Evolutionary conservation across 2,888 invertebrate species (phyloP).

Genomic region (Nomada ferruginata): DNA sequence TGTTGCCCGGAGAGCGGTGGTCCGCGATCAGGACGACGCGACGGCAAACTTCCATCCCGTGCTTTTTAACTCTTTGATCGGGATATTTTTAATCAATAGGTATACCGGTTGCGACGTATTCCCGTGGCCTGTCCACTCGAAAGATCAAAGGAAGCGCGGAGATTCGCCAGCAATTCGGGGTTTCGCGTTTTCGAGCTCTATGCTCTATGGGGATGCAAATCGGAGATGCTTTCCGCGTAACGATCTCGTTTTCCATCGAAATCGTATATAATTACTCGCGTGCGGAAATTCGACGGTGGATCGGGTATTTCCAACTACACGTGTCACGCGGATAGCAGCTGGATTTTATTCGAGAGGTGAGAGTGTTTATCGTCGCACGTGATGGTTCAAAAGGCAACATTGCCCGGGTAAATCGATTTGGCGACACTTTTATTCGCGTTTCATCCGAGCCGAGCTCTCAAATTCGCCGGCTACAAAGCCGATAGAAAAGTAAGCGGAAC

Average conservation of each 20-base stretch:
- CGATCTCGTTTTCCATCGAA: neutral
- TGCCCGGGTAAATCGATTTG: too few relatives aligned
- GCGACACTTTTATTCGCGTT: too few relatives aligned
- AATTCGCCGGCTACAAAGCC: too few relatives aligned
- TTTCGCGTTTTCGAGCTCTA: conserved; percentile 27
- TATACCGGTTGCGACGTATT: conserved; percentile 43
- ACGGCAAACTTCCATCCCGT: conserved; percentile 20
- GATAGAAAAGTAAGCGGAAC: too few relatives aligned
- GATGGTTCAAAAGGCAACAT: too few relatives aligned
- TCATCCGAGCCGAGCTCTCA: too few relatives aligned
- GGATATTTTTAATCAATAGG: conserved; percentile 62
- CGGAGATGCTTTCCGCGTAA: conserved; percentile 2
- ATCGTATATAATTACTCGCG: conserved; percentile 1
- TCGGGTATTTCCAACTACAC: neutral
- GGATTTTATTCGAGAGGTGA: too few relatives aligned
- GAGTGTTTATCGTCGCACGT: neutral
- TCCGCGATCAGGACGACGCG: conserved; percentile 23
- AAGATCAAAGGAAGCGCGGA: conserved; percentile 49
- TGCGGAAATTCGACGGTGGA: neutral
- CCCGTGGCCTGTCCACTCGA: conserved; percentile 49
- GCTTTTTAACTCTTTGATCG: conserved; percentile 60
- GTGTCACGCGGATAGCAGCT: too few relatives aligned
- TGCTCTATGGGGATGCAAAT: neutral
- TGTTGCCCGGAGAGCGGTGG: neutral
- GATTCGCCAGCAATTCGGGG: conserved; percentile 10